phyloP scores from a whole-genome alignment of 2,888 invertebrate genomes.

The Leptarthrus brevirostris region DNA sequence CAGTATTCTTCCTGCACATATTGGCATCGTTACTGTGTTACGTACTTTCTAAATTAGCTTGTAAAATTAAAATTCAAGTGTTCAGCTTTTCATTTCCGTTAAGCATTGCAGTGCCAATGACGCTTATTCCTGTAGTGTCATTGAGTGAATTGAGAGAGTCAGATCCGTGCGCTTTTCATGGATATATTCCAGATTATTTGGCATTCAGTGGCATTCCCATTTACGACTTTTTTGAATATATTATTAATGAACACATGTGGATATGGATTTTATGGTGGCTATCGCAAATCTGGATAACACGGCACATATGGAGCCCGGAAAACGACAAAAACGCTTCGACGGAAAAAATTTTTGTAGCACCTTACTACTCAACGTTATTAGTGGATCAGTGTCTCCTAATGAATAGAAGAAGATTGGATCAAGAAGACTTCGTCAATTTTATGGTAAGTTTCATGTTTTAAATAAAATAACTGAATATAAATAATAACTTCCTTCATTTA shows the following conservation, averaged over 20 bases:
- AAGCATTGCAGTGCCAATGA: constrained; percentile 79
- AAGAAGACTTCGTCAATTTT: constrained; percentile 66
- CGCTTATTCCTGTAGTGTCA: constrained; percentile 76
- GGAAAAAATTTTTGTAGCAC: constrained; percentile 84
- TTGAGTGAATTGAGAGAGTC: constrained; percentile 75
- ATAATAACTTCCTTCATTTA: neutral
- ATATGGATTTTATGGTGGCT: constrained; percentile 83
- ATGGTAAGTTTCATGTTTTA: constrained; percentile 64
- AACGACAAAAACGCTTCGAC: constrained; percentile 86
- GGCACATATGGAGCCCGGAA: constrained; percentile 86
- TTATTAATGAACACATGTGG: constrained; percentile 76
- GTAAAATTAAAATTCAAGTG: constrained; percentile 89
- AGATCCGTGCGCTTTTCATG: constrained; percentile 76
- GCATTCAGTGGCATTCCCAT: constrained; percentile 85
- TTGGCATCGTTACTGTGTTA: constrained; percentile 75
- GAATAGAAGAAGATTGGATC: constrained; percentile 81
- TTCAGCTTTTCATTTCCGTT: constrained; percentile 89
- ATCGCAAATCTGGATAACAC: constrained; percentile 87
- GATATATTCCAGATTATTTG: constrained; percentile 81
- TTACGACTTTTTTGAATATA: constrained; percentile 69
- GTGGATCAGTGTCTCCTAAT: constrained; percentile 87
- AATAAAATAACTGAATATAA: neutral
- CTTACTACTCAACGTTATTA: constrained; percentile 84
- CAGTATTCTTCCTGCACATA: constrained; percentile 76
- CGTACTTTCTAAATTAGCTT: constrained; percentile 81